Evolutionary conservation across 2,113 vertebrate genomes (phyloP).

Genomic region (Artemisiospiza belli): DNA sequence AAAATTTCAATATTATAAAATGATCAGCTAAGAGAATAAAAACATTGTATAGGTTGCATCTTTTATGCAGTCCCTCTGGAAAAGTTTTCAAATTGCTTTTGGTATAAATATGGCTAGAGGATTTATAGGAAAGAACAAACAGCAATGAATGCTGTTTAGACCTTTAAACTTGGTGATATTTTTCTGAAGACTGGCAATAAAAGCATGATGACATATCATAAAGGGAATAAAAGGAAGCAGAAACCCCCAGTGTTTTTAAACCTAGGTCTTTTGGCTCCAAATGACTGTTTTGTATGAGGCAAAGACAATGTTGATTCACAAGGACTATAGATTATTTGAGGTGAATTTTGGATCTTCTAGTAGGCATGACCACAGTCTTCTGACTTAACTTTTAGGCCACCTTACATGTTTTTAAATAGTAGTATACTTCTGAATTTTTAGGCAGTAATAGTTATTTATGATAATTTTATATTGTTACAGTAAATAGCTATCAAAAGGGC

Average conservation of each 20-base stretch:
- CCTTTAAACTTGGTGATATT: background rate
- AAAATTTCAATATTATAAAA: background rate
- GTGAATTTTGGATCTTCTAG: background rate
- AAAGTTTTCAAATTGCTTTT: background rate
- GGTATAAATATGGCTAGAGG: background rate
- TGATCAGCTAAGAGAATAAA: background rate
- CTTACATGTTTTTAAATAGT: background rate
- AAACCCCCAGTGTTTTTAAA: background rate
- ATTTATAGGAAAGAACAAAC: slow-evolving; percentile 1
- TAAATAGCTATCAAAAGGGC: background rate
- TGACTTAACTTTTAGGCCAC: background rate
- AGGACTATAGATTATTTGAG: background rate
- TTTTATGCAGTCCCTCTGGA: background rate
- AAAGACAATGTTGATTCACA: background rate
- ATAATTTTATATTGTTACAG: background rate
- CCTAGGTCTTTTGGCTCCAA: background rate
- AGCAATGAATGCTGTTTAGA: background rate
- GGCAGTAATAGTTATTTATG: background rate
- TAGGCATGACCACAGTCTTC: background rate
- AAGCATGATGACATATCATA: background rate
- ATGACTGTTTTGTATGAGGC: background rate
- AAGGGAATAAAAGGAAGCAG: background rate
- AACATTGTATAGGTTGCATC: background rate
- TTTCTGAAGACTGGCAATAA: background rate
- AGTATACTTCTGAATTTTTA: background rate